Conservation (phyloP, 2,888 invertebrate genomes). For the Chaetogeoica ovagalla region DNA sequence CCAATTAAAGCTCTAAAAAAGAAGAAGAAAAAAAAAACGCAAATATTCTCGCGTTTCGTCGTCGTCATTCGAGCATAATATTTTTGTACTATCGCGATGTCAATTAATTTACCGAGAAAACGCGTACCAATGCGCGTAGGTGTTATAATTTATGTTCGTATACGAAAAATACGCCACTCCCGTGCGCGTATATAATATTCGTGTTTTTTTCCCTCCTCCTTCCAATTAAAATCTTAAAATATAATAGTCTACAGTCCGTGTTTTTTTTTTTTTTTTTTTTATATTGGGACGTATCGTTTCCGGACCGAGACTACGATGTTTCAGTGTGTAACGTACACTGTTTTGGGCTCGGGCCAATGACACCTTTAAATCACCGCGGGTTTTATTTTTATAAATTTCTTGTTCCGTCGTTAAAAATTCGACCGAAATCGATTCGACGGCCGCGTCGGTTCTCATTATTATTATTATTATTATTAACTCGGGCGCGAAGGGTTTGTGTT, state of each 20-base stretch:
- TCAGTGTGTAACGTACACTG: slow-evolving; percentile 28
- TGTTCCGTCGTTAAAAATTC: slow-evolving; percentile 47
- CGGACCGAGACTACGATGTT: slow-evolving; percentile 25
- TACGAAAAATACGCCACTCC: too few species aligned
- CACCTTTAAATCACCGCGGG: slow-evolving; percentile 51
- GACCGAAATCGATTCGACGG: slow-evolving; percentile 46
- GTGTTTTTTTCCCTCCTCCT: slow-evolving; percentile 15
- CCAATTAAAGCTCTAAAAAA: too few species aligned
- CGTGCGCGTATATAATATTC: not conserved
- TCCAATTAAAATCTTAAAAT: slow-evolving; percentile 34
- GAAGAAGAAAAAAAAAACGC: too few species aligned
- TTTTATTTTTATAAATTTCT: slow-evolving; percentile 46
- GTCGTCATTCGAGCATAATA: not conserved
- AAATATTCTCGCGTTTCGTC: too few species aligned
- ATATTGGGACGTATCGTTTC: slow-evolving; percentile 44
- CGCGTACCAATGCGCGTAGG: not conserved
- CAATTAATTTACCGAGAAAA: not conserved
- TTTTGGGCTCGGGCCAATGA: slow-evolving; percentile 45
- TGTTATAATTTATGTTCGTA: not conserved
- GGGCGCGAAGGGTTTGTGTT: not conserved
- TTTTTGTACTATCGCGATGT: slow-evolving; percentile 2
- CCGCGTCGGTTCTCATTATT: slow-evolving; percentile 19
- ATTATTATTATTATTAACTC: slow-evolving; percentile 42
- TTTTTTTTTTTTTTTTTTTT: slow-evolving; percentile 38
- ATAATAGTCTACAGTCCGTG: slow-evolving; percentile 28